Percentiles rank a stretch among this genome's conserved stretches.
Evolutionary conservation across 2,113 vertebrate species (phyloP).

Genomic region (Eupsittula cactorum): DNA sequence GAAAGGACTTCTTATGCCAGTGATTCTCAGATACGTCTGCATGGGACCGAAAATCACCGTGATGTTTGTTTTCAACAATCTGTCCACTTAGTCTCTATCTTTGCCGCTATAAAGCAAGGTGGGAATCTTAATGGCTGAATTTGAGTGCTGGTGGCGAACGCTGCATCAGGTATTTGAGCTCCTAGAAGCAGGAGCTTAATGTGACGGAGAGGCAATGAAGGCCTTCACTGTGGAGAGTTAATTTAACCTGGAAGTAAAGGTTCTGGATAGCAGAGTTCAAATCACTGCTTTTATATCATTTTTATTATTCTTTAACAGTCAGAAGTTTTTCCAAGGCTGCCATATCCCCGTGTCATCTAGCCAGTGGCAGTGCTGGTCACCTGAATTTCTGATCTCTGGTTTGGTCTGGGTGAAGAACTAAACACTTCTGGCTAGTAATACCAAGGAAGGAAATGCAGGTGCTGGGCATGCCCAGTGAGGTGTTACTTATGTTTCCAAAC

Average conservation of each 20-base stretch:
- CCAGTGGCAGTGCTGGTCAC: background rate
- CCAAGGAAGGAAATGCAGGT: background rate
- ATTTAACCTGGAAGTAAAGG: background rate
- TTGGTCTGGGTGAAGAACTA: background rate
- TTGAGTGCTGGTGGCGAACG: background rate
- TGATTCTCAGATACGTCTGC: constrained; percentile 4
- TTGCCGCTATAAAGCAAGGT: fast-evolving
- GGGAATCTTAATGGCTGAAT: background rate
- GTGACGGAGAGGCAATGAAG: fast-evolving
- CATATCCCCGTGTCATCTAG: background rate
- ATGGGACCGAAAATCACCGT: background rate
- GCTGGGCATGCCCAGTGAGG: background rate
- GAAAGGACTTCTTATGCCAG: background rate
- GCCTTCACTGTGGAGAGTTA: background rate
- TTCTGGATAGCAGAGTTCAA: background rate
- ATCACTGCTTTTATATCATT: background rate
- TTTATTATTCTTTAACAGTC: background rate
- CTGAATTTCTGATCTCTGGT: background rate
- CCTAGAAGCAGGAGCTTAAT: background rate
- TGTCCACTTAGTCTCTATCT: background rate
- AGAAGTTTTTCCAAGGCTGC: background rate
- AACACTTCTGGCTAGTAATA: background rate
- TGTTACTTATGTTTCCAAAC: background rate
- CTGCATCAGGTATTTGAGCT: background rate
- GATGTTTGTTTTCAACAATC: background rate